Base-by-base conservation (phyloP, 2,888 invertebrate species). In the Villa cingulata region DNA sequence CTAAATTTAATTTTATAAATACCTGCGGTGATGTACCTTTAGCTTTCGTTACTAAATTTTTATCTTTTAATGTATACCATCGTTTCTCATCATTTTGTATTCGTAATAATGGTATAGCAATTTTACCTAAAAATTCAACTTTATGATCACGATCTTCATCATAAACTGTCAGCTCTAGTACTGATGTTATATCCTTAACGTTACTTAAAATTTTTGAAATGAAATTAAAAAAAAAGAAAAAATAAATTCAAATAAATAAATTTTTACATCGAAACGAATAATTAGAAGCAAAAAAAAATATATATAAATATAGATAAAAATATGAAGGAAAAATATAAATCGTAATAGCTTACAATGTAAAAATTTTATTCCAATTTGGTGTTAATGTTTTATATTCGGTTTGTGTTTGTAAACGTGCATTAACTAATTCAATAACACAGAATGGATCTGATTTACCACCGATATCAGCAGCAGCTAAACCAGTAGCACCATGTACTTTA, bases 371-470 rank as follows among this genome's bases (percentile, higher is more conserved):
- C 98, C 98, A 98, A 55, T 84, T 90, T 0, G 98, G 98, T 46
- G 85, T 77, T 19, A 98, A 71, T 0, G 97, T 98, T 69, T 97
- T 96, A 68, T 98, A 98, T 68, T 97, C 96, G 0, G 98, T 98
- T 66, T 97, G 95, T 0, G 98, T 98, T 68, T 97, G 96, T 34
- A 97, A 72, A 44, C 97, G 78, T 1, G 92, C 81, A 64, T 98
- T 98, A 15, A 91, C 88, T 53, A 98, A 72, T 65, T 97, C 96
- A 18, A 98, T 68, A 0, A 98, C 96, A 69, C 95, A 96, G 70
- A 97, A 98, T 0, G 98, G 98, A 70, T 98, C 98, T 41, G 95
- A 95, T 66, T 97, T 97, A 3, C 96, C 96, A 1, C 95, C 95
- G 37, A 97, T 74, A 65, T 98, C 97, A 0, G 96, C 95, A 0